A percentile compares a stretch with the other conserved stretches of the same genome.
These are phyloP conservation scores for Pristionchus entomophagus DNA, from an alignment of 2,888 invertebrate species.

Conservation along the genomic window DNA sequence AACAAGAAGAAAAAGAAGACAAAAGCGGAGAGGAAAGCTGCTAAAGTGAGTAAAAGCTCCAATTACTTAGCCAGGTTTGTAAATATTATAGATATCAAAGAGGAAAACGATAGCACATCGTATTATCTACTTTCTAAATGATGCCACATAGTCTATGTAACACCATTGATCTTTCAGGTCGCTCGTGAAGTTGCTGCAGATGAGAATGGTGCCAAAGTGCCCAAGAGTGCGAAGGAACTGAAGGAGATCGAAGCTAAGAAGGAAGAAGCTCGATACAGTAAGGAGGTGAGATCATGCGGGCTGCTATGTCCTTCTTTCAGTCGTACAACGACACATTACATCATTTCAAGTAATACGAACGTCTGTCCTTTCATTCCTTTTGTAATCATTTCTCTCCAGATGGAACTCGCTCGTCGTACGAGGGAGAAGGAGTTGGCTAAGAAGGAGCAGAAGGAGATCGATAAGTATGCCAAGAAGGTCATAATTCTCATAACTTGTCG, in stretches of 20 bases:
- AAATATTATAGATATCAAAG: background rate
- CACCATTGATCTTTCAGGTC: background rate
- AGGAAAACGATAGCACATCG: too few species aligned
- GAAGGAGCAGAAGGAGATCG: slow-evolving; percentile 46
- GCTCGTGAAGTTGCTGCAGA: background rate
- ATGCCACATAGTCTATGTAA: too few species aligned
- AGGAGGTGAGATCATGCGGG: background rate
- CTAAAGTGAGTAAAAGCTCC: background rate
- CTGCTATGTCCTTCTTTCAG: too few species aligned
- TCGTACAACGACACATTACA: too few species aligned
- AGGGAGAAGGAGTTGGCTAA: slow-evolving; percentile 45
- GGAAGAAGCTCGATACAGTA: slow-evolving; percentile 17
- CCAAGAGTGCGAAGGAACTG: slow-evolving; percentile 24
- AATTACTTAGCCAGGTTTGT: background rate
- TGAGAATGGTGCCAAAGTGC: background rate
- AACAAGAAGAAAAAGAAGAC: slow-evolving; percentile 55
- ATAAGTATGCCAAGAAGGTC: slow-evolving; percentile 44
- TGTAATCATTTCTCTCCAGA: too few species aligned
- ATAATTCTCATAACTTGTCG: background rate
- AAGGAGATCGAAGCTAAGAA: slow-evolving; percentile 1
- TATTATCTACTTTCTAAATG: too few species aligned
- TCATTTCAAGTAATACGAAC: too few species aligned
- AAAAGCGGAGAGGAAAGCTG: slow-evolving; percentile 46
- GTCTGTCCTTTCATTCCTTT: too few species aligned
- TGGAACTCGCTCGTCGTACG: slow-evolving; percentile 35